These are phyloP conservation scores for Carpatolechia fugitivella DNA, from an alignment of 2,888 invertebrate genomes.

Conservation along the genomic window DNA sequence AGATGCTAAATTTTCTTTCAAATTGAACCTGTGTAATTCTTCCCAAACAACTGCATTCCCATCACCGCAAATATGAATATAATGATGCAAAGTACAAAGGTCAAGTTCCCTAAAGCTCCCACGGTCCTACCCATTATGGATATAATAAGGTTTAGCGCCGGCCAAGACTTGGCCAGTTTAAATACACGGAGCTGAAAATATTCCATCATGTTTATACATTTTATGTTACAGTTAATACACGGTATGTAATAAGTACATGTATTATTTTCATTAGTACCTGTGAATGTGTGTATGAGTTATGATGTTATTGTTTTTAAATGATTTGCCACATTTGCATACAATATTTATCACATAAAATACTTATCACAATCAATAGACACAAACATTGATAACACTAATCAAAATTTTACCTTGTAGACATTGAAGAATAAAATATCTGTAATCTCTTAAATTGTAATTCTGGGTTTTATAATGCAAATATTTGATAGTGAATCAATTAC, in stretches of 20 bases:
- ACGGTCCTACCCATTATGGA: constrained; percentile 97
- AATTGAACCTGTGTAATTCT: constrained; percentile 88
- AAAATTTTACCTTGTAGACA: too few relatives aligned
- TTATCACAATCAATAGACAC: background rate
- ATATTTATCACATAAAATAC: background rate
- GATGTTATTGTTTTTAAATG: background rate
- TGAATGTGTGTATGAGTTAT: constrained; percentile 1
- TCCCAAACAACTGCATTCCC: constrained; percentile 97
- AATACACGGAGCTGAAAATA: constrained; percentile 94
- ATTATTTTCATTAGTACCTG: background rate
- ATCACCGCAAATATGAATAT: constrained; percentile 98
- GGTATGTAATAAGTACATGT: too few relatives aligned
- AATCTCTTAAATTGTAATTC: background rate
- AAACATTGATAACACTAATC: too few relatives aligned
- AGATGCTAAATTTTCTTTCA: constrained; percentile 74
- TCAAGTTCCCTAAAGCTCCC: constrained; percentile 96
- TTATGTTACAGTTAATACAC: constrained; percentile 21
- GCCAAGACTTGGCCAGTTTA: constrained; percentile 98
- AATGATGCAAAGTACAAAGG: constrained; percentile 96
- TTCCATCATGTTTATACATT: constrained; percentile 61
- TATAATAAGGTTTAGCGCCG: constrained; percentile 95
- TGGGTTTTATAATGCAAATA: background rate
- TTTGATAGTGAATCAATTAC: background rate
- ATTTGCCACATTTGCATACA: background rate
- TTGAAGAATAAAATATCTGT: too few relatives aligned